Percentiles rank a stretch among this genome's conserved stretches.
Evolutionary conservation across 2,888 invertebrate species (phyloP).

Genomic region (Tipula helvola): DNA sequence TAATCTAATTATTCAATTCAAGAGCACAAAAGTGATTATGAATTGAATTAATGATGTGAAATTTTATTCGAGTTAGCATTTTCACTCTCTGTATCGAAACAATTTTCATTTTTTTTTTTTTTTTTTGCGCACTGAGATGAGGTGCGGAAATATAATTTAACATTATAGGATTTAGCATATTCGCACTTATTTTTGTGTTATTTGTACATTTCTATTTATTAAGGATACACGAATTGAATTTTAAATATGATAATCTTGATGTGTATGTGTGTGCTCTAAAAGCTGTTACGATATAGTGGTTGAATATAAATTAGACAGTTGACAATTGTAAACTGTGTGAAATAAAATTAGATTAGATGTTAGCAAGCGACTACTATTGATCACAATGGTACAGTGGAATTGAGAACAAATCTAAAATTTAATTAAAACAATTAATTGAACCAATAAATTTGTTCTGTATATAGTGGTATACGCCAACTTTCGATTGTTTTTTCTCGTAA

Average conservation of each 20-base stretch:
- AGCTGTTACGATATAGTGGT: no score
- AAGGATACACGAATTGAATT: neutral
- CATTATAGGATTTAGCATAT: neutral
- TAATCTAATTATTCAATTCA: neutral
- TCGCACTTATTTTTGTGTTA: neutral
- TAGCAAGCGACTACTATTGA: no score
- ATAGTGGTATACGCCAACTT: neutral
- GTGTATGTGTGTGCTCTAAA: no score
- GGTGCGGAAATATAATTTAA: neutral
- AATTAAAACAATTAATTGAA: neutral
- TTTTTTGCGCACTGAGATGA: no score
- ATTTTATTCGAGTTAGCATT: neutral
- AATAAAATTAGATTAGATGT: neutral
- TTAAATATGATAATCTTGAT: neutral
- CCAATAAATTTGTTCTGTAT: neutral
- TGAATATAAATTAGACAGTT: no score
- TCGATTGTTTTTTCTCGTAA: neutral
- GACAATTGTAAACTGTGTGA: no score
- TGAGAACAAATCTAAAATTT: neutral
- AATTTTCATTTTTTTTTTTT: neutral
- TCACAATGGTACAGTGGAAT: no score
- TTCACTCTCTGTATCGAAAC: neutral
- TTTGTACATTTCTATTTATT: neutral
- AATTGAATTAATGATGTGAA: neutral
- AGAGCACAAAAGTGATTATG: neutral